A percentile compares a stretch with the other conserved stretches of the same genome.
These are phyloP conservation scores for Hyperoodon ampullatus DNA, from an alignment of 2,113 vertebrate species.

Conservation along the genomic window DNA sequence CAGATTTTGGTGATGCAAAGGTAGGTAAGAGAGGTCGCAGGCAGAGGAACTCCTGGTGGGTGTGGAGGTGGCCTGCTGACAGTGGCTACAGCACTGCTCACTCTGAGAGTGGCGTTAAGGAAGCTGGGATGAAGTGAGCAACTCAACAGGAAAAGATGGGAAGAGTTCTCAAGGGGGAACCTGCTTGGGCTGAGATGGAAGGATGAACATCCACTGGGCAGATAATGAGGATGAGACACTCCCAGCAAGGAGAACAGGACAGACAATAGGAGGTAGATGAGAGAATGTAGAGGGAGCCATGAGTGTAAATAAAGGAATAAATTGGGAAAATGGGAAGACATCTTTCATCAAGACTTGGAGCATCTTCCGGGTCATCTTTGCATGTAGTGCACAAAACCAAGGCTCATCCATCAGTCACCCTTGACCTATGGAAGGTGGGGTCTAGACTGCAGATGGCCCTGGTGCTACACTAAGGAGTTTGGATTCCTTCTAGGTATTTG, in stretches of 20 bases:
- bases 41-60: neutral
- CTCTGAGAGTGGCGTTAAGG: neutral
- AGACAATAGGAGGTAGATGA: neutral
- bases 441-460: neutral
- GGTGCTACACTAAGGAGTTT: neutral
- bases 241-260: neutral
- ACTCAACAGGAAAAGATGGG: neutral
- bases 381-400: neutral
- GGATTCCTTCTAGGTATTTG: neutral
- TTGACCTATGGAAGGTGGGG: neutral
- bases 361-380: neutral
- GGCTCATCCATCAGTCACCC: neutral
- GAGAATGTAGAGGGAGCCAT: neutral
- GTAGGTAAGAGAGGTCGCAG: neutral
- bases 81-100: fast-evolving
- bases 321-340: neutral
- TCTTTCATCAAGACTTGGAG: neutral
- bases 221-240: neutral
- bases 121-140: neutral
- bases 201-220: neutral
- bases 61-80: neutral
- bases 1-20: neutral
- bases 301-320: neutral
- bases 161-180: neutral
- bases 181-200: neutral